Evolutionary conservation across 2,113 vertebrate genomes (phyloP).

Genomic region (Erpornis zantholeuca): DNA sequence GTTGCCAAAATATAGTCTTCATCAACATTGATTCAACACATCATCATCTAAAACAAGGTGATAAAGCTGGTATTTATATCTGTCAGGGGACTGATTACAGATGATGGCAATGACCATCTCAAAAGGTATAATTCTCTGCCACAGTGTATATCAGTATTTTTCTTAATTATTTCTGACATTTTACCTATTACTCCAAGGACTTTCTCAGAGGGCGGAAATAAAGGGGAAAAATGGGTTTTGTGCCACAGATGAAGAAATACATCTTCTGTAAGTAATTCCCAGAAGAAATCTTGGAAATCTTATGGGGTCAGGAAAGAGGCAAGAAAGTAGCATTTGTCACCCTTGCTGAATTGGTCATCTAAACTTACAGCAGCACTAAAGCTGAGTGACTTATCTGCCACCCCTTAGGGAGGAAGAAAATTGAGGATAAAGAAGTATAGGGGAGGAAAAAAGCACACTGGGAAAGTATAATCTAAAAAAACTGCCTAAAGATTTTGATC

Average conservation of each 20-base stretch:
- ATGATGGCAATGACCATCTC: constrained; percentile 60
- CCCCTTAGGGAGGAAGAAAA: neutral
- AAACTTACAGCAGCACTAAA: constrained; percentile 33
- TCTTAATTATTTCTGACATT: constrained; percentile 84
- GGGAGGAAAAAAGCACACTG: neutral
- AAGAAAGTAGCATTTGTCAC: constrained; percentile 71
- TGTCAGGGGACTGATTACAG: constrained; percentile 64
- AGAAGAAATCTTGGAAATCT: constrained; percentile 70
- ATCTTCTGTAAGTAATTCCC: constrained; percentile 78
- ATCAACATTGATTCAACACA: constrained; percentile 69
- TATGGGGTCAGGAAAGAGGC: constrained; percentile 46
- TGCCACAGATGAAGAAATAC: constrained; percentile 71
- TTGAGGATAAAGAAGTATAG: neutral
- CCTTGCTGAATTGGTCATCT: constrained; percentile 58
- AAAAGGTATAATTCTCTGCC: constrained; percentile 74
- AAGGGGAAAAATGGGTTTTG: constrained; percentile 65
- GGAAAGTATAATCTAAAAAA: neutral
- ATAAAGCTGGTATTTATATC: constrained; percentile 70
- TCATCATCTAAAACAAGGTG: constrained; percentile 65
- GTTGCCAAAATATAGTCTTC: constrained; percentile 41
- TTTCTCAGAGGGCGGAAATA: constrained; percentile 70
- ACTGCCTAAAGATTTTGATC: neutral
- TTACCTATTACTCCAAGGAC: constrained; percentile 72
- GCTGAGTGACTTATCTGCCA: neutral
- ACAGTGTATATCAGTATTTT: constrained; percentile 72